phyloP scores from a whole-genome alignment of 2,888 invertebrate species.

The Anthrax anthrax region DNA sequence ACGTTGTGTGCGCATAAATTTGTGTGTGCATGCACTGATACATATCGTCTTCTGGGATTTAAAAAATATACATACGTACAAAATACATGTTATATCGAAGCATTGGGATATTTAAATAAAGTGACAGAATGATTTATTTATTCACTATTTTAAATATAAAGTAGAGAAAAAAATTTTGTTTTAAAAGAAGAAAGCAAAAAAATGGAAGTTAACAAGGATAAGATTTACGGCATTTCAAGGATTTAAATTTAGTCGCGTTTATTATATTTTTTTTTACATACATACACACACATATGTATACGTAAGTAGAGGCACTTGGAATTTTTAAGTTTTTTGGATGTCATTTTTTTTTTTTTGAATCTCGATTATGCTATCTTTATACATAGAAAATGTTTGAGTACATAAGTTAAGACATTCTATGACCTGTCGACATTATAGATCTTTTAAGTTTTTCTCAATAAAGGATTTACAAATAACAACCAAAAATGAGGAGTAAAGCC shows the following conservation, averaged over 20 bases:
- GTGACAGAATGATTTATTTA: conserved; percentile 9
- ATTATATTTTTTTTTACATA: no score
- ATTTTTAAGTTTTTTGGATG: no score
- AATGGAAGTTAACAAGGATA: conserved; percentile 2
- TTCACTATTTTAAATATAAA: neutral
- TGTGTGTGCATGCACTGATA: no score
- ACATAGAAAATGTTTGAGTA: no score
- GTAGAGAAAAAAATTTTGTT: no score
- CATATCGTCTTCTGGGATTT: neutral
- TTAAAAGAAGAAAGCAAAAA: no score
- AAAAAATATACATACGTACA: neutral
- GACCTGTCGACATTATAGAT: neutral
- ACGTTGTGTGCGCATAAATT: neutral
- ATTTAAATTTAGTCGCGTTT: neutral
- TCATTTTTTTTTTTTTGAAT: no score
- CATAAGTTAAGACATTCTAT: no score
- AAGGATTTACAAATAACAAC: conserved; percentile 6
- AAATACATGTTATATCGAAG: neutral
- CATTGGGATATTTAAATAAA: conserved; percentile 7
- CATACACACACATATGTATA: no score
- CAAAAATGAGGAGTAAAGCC: neutral
- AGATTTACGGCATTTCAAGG: conserved; percentile 8
- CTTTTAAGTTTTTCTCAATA: conserved; percentile 1
- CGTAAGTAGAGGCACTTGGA: no score
- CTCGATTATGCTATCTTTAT: no score